A percentile compares a stretch with the other conserved stretches of the same genome.
These are phyloP conservation scores for Astyanax mexicanus DNA, from an alignment of 2,797 vertebrate genomes.

Conservation along the genomic window DNA sequence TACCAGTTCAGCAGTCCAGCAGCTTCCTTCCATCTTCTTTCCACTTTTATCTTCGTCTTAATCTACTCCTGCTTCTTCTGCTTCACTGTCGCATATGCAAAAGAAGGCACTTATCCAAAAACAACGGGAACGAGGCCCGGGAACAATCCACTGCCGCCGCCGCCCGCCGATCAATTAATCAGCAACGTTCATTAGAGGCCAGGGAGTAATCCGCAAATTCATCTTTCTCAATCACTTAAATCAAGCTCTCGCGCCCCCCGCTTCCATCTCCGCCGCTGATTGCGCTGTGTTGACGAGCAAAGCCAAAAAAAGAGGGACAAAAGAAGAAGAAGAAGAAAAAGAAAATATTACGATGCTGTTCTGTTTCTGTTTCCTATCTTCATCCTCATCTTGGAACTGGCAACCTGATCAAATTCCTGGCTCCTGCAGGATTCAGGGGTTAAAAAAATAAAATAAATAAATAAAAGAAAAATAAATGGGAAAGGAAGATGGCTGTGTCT, in stretches of 20 bases:
- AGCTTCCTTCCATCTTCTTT: constrained; percentile 53
- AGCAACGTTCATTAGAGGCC: constrained; percentile 61
- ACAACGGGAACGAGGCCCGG: constrained; percentile 68
- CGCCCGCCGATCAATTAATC: constrained; percentile 63
- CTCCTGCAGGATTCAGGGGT: constrained; percentile 68
- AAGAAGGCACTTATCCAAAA: constrained; percentile 67
- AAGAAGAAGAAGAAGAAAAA: too few relatives aligned
- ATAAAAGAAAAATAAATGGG: too few relatives aligned
- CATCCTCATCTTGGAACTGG: constrained; percentile 65
- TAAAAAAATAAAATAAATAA: too few relatives aligned
- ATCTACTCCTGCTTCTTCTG: constrained; percentile 65
- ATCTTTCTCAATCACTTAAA: constrained; percentile 61
- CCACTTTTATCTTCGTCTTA: constrained; percentile 67
- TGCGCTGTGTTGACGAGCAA: constrained; percentile 57
- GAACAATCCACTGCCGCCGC: too few relatives aligned
- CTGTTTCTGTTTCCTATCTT: constrained; percentile 57
- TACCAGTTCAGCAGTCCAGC: constrained; percentile 67
- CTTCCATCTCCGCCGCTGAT: constrained; percentile 60
- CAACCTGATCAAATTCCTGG: constrained; percentile 49
- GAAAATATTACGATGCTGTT: constrained; percentile 4
- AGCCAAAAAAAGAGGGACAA: constrained; percentile 15
- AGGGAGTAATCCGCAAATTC: constrained; percentile 68
- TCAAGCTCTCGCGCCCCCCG: constrained; percentile 44
- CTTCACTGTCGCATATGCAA: constrained; percentile 56
- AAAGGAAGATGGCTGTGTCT: constrained; percentile 71